Conservation (phyloP, 2,888 invertebrate genomes). For the Drosophila vallismaia region DNA sequence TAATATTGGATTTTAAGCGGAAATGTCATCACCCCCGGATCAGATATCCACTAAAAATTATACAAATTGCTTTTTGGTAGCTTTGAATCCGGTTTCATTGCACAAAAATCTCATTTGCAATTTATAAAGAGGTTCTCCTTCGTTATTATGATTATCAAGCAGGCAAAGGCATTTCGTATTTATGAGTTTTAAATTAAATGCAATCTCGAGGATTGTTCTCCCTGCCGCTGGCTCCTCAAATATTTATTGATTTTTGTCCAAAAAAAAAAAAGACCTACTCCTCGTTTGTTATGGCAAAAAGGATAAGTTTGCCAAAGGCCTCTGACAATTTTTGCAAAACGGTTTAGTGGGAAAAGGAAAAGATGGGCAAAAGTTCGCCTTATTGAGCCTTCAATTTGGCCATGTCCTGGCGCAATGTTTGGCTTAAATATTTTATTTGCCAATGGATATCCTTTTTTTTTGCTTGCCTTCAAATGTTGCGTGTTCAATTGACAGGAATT, state of each 20-base stretch:
- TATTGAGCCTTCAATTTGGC: constrained; percentile 62
- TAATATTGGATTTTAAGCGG: constrained; percentile 19
- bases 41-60: constrained; percentile 46
- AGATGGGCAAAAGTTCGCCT: constrained; percentile 38
- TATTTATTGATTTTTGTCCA: constrained; percentile 75
- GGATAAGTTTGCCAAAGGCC: constrained; percentile 55
- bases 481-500: constrained; percentile 40
- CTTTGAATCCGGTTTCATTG: constrained; percentile 20
- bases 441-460: constrained; percentile 39
- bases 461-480: constrained; percentile 17
- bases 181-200: constrained; percentile 79
- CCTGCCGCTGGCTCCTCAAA: constrained; percentile 57
- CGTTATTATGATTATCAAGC: constrained; percentile 72
- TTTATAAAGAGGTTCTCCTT: constrained; percentile 59
- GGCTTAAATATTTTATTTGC: constrained; percentile 65
- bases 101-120: constrained; percentile 60
- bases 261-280: constrained; percentile 12
- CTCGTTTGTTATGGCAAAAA: constrained; percentile 52
- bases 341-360: constrained; percentile 59
- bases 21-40: background rate
- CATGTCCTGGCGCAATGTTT: constrained; percentile 58
- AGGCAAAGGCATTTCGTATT: constrained; percentile 70
- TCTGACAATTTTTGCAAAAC: constrained; percentile 67
- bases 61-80: constrained; percentile 55
- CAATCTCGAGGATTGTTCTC: constrained; percentile 60